phyloP scores from a whole-genome alignment of 2,113 vertebrate species.

The Oceanodroma tethys region DNA sequence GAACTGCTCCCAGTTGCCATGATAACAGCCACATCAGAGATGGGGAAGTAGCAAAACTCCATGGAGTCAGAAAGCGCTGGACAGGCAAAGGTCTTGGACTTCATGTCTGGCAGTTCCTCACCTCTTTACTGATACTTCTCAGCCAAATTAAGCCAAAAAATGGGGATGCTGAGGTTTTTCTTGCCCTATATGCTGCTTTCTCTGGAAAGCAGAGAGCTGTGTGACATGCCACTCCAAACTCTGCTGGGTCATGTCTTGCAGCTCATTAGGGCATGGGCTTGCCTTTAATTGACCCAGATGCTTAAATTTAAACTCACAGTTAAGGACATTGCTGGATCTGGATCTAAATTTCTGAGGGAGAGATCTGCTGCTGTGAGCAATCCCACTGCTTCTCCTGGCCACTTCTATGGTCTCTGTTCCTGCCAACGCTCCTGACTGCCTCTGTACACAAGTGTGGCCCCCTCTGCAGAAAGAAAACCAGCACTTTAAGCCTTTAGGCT shows the following conservation, averaged over 20 bases:
- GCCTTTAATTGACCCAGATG: background rate
- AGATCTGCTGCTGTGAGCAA: background rate
- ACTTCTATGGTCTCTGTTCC: background rate
- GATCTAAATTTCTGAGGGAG: background rate
- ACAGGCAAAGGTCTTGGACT: background rate
- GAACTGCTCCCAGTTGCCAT: background rate
- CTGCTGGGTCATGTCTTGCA: background rate
- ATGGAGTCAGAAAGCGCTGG: background rate
- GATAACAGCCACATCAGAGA: accelerated
- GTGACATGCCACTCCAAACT: background rate
- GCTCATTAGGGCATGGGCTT: background rate
- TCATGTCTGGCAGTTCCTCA: background rate
- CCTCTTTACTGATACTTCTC: background rate
- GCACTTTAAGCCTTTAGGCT: background rate
- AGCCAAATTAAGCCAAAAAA: background rate
- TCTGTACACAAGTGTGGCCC: background rate
- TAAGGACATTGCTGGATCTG: background rate
- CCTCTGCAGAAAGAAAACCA: background rate
- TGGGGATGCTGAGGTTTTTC: background rate
- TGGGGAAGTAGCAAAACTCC: background rate
- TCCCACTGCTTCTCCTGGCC: background rate
- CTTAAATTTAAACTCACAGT: background rate
- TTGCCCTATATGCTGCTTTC: background rate
- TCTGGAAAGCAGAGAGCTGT: background rate
- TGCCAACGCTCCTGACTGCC: background rate